Evolutionary conservation across 2,888 invertebrate species (phyloP).

Genomic region (Yponomeuta sedellus): DNA sequence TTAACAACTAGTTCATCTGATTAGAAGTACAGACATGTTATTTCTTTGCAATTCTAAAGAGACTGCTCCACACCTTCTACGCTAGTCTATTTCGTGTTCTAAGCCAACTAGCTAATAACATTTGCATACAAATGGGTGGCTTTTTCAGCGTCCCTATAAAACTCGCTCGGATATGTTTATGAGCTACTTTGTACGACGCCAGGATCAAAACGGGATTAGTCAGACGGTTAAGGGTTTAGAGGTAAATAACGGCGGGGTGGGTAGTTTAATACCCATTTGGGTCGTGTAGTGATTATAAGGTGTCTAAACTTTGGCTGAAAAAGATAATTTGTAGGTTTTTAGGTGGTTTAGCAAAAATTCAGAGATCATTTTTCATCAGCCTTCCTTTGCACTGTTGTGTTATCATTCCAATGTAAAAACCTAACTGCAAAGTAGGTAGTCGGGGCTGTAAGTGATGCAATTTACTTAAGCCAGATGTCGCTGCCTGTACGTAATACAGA

Average conservation of each 20-base stretch:
- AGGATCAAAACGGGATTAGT: constrained; percentile 14
- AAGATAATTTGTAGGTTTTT: too few relatives aligned
- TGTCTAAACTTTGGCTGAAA: background rate
- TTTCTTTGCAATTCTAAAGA: background rate
- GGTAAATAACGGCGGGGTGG: constrained; percentile 10
- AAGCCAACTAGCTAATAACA: constrained; percentile 26
- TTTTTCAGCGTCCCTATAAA: constrained; percentile 18
- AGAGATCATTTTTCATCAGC: too few relatives aligned
- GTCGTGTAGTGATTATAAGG: background rate
- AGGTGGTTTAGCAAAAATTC: too few relatives aligned
- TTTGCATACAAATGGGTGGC: constrained; percentile 27
- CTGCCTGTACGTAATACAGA: too few relatives aligned
- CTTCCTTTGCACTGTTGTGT: too few relatives aligned
- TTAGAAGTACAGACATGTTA: too few relatives aligned
- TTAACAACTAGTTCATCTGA: too few relatives aligned
- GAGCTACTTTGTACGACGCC: constrained; percentile 3
- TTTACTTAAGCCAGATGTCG: too few relatives aligned
- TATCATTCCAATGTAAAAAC: too few relatives aligned
- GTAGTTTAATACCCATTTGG: background rate
- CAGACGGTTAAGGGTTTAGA: constrained; percentile 7
- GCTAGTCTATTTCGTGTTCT: constrained; percentile 17
- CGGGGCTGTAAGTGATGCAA: too few relatives aligned
- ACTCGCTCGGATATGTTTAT: constrained; percentile 13
- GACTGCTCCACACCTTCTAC: background rate
- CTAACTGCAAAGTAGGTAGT: too few relatives aligned